phyloP scores from a whole-genome alignment of 2,113 vertebrate species.

The Ploceus nigricollis region DNA sequence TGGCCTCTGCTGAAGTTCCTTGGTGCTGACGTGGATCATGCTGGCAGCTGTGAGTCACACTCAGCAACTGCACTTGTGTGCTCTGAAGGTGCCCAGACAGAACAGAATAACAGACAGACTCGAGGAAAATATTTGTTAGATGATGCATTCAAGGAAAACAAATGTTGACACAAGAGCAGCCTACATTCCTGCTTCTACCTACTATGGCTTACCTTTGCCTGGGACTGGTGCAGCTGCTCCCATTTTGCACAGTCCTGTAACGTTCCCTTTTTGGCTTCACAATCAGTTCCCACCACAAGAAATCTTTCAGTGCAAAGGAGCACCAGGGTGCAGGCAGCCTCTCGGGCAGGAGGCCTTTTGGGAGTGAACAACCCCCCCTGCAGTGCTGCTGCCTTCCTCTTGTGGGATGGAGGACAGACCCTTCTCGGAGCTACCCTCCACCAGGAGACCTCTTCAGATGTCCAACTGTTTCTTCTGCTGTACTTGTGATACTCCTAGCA shows the following conservation, averaged over 20 bases:
- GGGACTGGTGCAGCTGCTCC: neutral
- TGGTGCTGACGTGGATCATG: accelerated
- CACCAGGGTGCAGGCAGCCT: neutral
- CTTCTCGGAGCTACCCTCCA: accelerated
- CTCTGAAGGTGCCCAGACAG: neutral
- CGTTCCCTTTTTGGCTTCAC: neutral
- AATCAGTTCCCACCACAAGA: neutral
- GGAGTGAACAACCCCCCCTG: neutral
- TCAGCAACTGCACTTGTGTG: neutral
- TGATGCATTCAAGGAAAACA: neutral
- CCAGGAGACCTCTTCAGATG: neutral
- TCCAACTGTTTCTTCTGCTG: neutral
- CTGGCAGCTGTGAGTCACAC: neutral
- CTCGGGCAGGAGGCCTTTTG: accelerated
- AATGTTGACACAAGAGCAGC: neutral
- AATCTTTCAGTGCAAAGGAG: neutral
- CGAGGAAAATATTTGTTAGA: neutral
- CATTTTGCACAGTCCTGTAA: neutral
- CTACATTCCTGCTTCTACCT: neutral
- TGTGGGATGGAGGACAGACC: neutral
- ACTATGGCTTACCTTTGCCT: neutral
- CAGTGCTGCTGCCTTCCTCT: neutral
- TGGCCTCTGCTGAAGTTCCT: neutral
- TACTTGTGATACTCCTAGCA: neutral
- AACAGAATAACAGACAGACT: neutral